Evolutionary conservation across 2,797 vertebrate species (phyloP).

Genomic region (Amazona ochrocephala): DNA sequence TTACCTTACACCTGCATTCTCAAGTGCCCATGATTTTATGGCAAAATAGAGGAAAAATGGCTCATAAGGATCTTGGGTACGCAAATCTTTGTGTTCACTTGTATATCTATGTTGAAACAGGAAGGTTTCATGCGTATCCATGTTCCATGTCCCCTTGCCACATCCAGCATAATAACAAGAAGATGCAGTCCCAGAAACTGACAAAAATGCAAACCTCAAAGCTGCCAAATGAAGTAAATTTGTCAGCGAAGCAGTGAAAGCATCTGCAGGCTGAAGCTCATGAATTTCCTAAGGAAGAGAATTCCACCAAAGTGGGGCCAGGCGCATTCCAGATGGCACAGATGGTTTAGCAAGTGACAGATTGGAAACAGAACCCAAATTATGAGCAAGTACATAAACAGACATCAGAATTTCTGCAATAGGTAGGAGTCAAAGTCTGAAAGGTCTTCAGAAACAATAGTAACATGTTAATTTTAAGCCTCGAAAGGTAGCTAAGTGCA

Average conservation of each 20-base stretch:
- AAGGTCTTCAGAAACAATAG: conserved; percentile 61
- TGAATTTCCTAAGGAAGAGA: conserved; percentile 61
- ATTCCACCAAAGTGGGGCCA: conserved; percentile 61
- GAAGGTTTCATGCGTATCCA: not conserved
- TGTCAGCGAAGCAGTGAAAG: conserved; percentile 36
- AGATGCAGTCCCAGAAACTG: not conserved
- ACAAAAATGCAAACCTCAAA: conserved; percentile 42
- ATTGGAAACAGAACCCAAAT: conserved; percentile 75
- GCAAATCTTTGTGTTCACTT: not conserved
- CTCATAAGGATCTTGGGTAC: not conserved
- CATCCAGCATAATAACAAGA: not conserved
- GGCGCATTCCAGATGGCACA: conserved; percentile 67
- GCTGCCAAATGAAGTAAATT: conserved; percentile 48
- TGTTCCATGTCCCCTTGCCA: not conserved
- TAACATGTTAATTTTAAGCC: conserved; percentile 50
- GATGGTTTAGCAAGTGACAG: conserved; percentile 74
- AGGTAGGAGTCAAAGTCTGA: conserved; percentile 61
- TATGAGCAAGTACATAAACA: conserved; percentile 69
- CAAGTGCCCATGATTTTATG: not conserved
- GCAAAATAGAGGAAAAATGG: not conserved
- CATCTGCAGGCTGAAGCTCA: conserved; percentile 43
- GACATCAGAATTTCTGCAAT: conserved; percentile 62
- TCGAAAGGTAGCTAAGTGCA: conserved; percentile 45
- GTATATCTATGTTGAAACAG: not conserved
- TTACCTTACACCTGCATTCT: not conserved